phyloP scores from a whole-genome alignment of 1,140 invertebrate genomes.

The Conus ventricosus region DNA sequence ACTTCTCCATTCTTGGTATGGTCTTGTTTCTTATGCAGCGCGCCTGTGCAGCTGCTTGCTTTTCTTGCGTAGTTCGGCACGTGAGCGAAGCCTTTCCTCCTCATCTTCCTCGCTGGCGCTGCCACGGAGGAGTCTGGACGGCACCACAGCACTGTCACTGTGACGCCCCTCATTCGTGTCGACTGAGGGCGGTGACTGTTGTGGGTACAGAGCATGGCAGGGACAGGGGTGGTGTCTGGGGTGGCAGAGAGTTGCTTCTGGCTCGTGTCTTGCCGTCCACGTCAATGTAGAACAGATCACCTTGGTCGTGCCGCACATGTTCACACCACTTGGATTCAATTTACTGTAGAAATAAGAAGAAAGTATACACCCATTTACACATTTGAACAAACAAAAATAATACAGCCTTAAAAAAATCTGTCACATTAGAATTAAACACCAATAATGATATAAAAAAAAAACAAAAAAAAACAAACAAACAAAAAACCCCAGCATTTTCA shows the following conservation, averaged over 20 bases:
- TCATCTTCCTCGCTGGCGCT: slow-evolving; percentile 21
- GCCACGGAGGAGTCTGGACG: neutral
- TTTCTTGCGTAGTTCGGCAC: slow-evolving; percentile 9
- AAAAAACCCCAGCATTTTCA: no score
- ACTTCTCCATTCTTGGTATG: neutral
- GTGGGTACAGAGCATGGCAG: neutral
- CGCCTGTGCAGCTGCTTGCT: slow-evolving; percentile 17
- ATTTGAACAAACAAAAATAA: no score
- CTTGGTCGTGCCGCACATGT: slow-evolving; percentile 34
- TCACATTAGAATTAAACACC: no score
- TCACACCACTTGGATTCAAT: slow-evolving; percentile 32
- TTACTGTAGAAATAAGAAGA: slow-evolving; percentile 19
- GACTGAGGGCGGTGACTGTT: neutral
- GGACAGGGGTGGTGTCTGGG: neutral
- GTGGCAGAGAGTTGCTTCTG: slow-evolving; percentile 11
- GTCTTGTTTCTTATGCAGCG: slow-evolving; percentile 14
- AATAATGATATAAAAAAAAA: no score
- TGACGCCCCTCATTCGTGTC: slow-evolving; percentile 8
- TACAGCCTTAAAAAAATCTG: no score
- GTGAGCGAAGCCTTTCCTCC: slow-evolving; percentile 11
- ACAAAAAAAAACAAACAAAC: no score
- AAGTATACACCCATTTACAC: no score
- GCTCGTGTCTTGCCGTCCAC: slow-evolving; percentile 21
- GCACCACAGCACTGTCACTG: slow-evolving; percentile 8
- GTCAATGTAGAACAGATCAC: slow-evolving; percentile 37